phyloP scores from a whole-genome alignment of 2,888 invertebrate species.

The Heliconius ethilla region DNA sequence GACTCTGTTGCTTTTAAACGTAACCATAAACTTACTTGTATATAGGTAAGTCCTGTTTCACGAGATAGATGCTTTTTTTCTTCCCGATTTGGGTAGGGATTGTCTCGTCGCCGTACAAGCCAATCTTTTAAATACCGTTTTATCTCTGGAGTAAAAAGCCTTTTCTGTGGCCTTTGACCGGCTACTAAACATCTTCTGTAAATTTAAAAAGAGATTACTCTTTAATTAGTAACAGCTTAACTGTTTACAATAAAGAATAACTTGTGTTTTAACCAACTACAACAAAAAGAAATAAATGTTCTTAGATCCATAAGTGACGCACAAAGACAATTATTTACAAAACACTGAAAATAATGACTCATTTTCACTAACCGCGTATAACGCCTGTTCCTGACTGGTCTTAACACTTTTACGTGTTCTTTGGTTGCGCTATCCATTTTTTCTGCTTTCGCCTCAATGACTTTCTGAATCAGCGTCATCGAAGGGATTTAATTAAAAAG shows the following conservation, averaged over 20 bases:
- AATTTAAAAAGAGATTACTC: constrained; percentile 42
- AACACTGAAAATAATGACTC: constrained; percentile 73
- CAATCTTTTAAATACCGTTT: constrained; percentile 89
- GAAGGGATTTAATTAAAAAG: constrained; percentile 14
- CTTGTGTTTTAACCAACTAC: constrained; percentile 42
- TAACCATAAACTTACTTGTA: constrained; percentile 82
- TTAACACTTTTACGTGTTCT: constrained; percentile 78
- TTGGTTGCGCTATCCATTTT: constrained; percentile 67
- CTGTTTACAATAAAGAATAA: background rate
- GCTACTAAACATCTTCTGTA: constrained; percentile 81
- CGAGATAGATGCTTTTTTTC: constrained; percentile 88
- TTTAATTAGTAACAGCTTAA: background rate
- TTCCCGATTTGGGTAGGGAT: constrained; percentile 89
- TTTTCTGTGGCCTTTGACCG: constrained; percentile 85
- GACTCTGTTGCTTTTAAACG: constrained; percentile 16
- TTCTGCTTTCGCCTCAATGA: constrained; percentile 55
- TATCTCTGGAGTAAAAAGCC: constrained; percentile 90
- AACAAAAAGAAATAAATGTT: constrained; percentile 55
- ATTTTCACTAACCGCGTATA: constrained; percentile 85
- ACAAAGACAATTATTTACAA: constrained; percentile 69
- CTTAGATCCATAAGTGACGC: constrained; percentile 61
- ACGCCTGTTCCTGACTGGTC: constrained; percentile 87
- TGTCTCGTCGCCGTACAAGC: constrained; percentile 88
- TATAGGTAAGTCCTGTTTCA: constrained; percentile 89
- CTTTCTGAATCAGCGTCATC: constrained; percentile 72